phyloP scores from a whole-genome alignment of 2,113 vertebrate genomes.

The Chauna torquata region DNA sequence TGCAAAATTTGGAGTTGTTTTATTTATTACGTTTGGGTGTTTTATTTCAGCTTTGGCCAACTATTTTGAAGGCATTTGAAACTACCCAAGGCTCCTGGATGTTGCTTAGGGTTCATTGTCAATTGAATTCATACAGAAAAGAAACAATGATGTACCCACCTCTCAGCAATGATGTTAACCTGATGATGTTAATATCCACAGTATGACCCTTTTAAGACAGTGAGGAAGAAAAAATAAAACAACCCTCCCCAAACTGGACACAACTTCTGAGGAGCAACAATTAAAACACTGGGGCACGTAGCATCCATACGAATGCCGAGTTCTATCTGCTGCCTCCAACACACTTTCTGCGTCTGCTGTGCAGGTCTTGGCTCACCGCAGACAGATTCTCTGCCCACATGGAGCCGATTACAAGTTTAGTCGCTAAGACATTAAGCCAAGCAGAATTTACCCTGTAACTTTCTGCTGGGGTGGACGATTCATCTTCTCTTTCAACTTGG shows the following conservation, averaged over 20 bases:
- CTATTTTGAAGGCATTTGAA: not conserved
- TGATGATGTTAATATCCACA: not conserved
- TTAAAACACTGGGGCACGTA: not conserved
- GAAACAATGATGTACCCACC: not conserved
- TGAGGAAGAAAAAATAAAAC: not conserved
- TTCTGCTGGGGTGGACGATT: not conserved
- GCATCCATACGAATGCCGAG: not conserved
- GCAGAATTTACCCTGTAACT: slow-evolving; percentile 4
- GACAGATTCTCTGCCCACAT: slow-evolving; percentile 14
- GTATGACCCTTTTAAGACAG: not conserved
- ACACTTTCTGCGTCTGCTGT: not conserved
- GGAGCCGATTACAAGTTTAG: not conserved
- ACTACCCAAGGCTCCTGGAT: not conserved
- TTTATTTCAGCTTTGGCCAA: not conserved
- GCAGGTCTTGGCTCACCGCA: not conserved
- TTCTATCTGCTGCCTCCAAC: not conserved
- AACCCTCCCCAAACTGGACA: not conserved
- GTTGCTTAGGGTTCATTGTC: not conserved
- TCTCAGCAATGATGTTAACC: not conserved
- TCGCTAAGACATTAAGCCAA: not conserved
- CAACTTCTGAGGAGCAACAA: not conserved
- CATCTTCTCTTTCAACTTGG: not conserved
- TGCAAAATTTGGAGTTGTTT: not conserved
- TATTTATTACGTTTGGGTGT: not conserved
- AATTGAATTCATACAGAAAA: not conserved